These are phyloP conservation scores for Hippoglossus hippoglossus DNA, from an alignment of 2,797 vertebrate genomes.

Conservation along the genomic window DNA sequence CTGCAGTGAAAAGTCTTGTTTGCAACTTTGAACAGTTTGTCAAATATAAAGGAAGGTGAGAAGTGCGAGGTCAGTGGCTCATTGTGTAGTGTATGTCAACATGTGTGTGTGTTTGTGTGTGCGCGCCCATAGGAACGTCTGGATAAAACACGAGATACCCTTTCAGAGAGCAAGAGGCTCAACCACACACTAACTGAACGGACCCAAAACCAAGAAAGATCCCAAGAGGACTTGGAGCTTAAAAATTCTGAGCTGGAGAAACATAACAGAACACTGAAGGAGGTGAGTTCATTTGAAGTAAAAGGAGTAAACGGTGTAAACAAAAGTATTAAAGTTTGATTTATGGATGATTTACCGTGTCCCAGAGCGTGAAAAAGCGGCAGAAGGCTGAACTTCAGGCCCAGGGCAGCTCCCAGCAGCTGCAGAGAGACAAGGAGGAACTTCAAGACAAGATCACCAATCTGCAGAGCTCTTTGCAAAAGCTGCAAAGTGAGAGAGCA, in stretches of 20 bases:
- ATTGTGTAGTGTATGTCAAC: constrained; percentile 20
- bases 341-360: constrained; percentile 17
- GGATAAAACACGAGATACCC: constrained; percentile 76
- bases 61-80: constrained; percentile 17
- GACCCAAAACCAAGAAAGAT: constrained; percentile 74
- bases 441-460: constrained; percentile 70
- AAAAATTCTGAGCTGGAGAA: constrained; percentile 77
- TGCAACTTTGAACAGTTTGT: constrained; percentile 29
- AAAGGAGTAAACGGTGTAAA: background rate
- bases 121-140: constrained; percentile 79
- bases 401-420: constrained; percentile 58
- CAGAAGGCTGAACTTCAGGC: constrained; percentile 75
- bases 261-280: constrained; percentile 66
- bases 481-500: constrained; percentile 75
- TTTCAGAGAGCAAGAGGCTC: constrained; percentile 83
- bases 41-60: constrained; percentile 31
- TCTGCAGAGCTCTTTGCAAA: constrained; percentile 75
- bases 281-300: constrained; percentile 69
- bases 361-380: constrained; percentile 75
- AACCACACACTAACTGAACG: constrained; percentile 77
- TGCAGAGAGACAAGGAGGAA: constrained; percentile 71
- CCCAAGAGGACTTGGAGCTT: constrained; percentile 72
- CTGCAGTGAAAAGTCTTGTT: constrained; percentile 48
- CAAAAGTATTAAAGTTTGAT: constrained; percentile 16
- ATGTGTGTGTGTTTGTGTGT: constrained; percentile 1